phyloP scores from a whole-genome alignment of 2,888 invertebrate genomes.

The Hanleya hanleyi region DNA sequence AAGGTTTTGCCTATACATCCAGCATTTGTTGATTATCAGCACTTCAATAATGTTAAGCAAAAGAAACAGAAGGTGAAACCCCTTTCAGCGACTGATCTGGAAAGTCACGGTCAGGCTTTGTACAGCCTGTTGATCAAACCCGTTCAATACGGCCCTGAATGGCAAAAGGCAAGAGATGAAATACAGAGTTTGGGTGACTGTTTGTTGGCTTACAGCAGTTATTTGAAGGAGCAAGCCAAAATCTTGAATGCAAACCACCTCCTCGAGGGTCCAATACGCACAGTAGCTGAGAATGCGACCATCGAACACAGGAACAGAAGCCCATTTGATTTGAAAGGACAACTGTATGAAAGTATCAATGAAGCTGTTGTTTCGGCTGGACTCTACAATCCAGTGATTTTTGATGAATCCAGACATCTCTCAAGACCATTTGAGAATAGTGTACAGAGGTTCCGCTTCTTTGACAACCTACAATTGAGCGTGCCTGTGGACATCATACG shows the following conservation, averaged over 20 bases:
- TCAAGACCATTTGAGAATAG: conserved; percentile 3
- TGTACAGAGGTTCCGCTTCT: conserved; percentile 17
- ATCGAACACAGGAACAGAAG: not conserved
- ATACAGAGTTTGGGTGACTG: conserved; percentile 19
- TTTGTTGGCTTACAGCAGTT: conserved; percentile 5
- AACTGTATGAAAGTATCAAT: no score
- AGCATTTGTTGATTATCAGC: conserved; percentile 19
- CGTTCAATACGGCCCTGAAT: conserved; percentile 19
- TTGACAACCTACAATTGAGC: conserved; percentile 21
- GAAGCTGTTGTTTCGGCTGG: no score
- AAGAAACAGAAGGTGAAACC: conserved; percentile 29
- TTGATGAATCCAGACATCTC: conserved; percentile 26
- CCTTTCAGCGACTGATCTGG: conserved; percentile 1
- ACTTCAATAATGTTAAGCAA: conserved; percentile 29
- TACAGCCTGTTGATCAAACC: conserved; percentile 22
- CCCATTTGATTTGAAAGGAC: not conserved
- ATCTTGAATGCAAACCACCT: not conserved
- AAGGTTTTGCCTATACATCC: conserved; percentile 25
- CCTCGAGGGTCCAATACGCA: conserved; percentile 17
- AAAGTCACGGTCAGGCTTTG: conserved; percentile 28
- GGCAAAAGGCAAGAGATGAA: conserved; percentile 8
- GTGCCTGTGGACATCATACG: conserved; percentile 27
- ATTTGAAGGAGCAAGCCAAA: conserved; percentile 6
- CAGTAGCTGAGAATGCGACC: conserved; percentile 17
- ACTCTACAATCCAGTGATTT: conserved; percentile 23